Percentiles rank a stretch among this genome's conserved stretches.
Conservation (phyloP, 2,888 invertebrate genomes). For the Drosophila antonietae region DNA sequence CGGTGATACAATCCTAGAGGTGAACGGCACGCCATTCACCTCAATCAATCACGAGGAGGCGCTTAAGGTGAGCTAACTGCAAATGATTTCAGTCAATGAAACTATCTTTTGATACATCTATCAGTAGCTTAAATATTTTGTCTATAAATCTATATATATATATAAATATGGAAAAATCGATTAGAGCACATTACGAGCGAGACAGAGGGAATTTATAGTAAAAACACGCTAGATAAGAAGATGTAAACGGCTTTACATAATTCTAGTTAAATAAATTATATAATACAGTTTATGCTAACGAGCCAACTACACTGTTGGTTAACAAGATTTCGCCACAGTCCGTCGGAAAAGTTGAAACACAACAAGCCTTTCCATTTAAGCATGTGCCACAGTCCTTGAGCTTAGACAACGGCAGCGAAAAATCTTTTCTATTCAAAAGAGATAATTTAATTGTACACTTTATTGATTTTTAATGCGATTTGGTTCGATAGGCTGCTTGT, state of each 20-base stretch:
- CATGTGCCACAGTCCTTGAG: conserved; percentile 14
- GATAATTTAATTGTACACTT: conserved; percentile 75
- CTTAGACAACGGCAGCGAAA: conserved; percentile 10
- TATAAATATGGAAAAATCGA: conserved; percentile 40
- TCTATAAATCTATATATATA: conserved; percentile 16
- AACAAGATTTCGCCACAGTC: not conserved
- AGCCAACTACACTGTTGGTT: not conserved
- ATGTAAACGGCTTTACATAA: too few species aligned
- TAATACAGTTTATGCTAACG: not conserved
- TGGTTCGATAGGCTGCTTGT: conserved; percentile 53
- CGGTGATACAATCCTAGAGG: conserved; percentile 97
- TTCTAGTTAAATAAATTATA: not conserved
- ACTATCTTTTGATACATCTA: conserved; percentile 33
- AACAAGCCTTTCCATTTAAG: conserved; percentile 12
- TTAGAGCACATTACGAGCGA: conserved; percentile 57
- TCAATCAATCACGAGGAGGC: conserved; percentile 97
- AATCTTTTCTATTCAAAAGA: conserved; percentile 38
- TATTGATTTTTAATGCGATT: conserved; percentile 79
- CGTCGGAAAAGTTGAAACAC: not conserved
- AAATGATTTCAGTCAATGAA: conserved; percentile 15
- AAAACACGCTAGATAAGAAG: too few species aligned
- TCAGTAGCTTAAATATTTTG: conserved; percentile 57
- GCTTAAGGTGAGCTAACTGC: conserved; percentile 89
- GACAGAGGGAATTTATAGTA: not conserved
- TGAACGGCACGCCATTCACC: conserved; percentile 96